A percentile compares a stretch with the other conserved stretches of the same genome.
These are phyloP conservation scores for Lynx canadensis DNA, from an alignment of 2,113 vertebrate genomes.

Conservation along the genomic window DNA sequence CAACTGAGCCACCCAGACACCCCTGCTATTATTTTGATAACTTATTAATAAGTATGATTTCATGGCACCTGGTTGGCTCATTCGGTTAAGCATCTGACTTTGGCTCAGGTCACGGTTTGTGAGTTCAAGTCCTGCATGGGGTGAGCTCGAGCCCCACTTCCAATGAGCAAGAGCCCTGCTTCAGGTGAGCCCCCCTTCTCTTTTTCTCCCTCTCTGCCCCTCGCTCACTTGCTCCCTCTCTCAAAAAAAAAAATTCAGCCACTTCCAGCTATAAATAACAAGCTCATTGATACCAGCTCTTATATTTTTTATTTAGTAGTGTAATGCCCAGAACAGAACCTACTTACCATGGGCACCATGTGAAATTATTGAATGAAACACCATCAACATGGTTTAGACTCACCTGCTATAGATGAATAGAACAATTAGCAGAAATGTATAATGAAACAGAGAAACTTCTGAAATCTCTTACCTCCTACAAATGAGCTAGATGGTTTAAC, in stretches of 20 bases:
- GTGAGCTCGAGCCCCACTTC: too few relatives aligned
- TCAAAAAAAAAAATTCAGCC: too few relatives aligned
- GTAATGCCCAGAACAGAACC: neutral
- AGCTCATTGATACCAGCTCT: neutral
- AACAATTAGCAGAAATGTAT: neutral
- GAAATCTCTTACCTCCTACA: neutral
- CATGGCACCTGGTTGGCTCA: too few relatives aligned
- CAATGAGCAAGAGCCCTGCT: too few relatives aligned
- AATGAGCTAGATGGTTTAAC: neutral
- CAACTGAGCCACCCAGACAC: too few relatives aligned
- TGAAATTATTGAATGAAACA: neutral
- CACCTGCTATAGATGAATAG: neutral
- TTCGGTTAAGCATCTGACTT: too few relatives aligned
- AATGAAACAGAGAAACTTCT: neutral
- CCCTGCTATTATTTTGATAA: neutral
- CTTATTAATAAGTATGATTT: neutral
- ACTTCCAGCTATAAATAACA: neutral
- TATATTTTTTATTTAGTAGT: neutral
- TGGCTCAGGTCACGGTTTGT: too few relatives aligned
- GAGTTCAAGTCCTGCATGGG: too few relatives aligned
- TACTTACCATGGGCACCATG: neutral
- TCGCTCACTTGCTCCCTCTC: too few relatives aligned
- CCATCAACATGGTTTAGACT: neutral
- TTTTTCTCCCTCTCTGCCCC: too few relatives aligned
- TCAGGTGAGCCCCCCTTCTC: too few relatives aligned